A percentile compares a stretch with the other conserved stretches of the same genome.
Conservation (phyloP, 2,888 invertebrate species). For the Serripes groenlandicus region DNA sequence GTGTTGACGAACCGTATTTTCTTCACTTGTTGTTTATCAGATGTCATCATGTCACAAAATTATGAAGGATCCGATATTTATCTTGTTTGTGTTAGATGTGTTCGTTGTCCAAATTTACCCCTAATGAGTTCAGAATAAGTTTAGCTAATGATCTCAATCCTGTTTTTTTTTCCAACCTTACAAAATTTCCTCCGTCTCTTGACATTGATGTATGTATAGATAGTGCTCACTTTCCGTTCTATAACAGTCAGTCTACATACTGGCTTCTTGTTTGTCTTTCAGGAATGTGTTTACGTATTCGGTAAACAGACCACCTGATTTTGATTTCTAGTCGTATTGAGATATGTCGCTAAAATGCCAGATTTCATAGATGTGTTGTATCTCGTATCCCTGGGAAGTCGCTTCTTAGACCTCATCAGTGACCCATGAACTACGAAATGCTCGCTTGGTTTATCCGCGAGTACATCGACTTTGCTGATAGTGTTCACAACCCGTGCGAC, state of each 20-base stretch:
- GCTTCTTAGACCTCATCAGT: no score
- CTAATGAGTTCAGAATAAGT: no score
- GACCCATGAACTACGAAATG: no score
- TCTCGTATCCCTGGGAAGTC: no score
- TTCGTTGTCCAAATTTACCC: no score
- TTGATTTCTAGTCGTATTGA: no score
- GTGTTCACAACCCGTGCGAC: no score
- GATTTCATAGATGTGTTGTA: no score
- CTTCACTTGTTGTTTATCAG: constrained; percentile 16
- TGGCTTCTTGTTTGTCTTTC: constrained; percentile 42
- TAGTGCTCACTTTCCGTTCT: constrained; percentile 57
- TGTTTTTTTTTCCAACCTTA: constrained; percentile 28
- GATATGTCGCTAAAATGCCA: no score
- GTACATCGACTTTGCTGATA: no score
- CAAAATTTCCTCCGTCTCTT: constrained; percentile 37
- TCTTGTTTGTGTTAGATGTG: constrained; percentile 26
- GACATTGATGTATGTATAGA: constrained; percentile 57
- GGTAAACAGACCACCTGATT: no score
- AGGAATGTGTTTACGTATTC: constrained; percentile 30
- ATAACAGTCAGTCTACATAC: constrained; percentile 67
- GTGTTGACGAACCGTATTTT: constrained; percentile 13
- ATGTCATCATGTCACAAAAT: constrained; percentile 18
- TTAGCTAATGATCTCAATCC: constrained; percentile 42
- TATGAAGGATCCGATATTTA: neutral
- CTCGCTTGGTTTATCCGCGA: no score